Percentiles rank a stretch among this genome's conserved stretches.
phyloP scores from a whole-genome alignment of 2,113 vertebrate genomes.

The Chaetodon auriga region DNA sequence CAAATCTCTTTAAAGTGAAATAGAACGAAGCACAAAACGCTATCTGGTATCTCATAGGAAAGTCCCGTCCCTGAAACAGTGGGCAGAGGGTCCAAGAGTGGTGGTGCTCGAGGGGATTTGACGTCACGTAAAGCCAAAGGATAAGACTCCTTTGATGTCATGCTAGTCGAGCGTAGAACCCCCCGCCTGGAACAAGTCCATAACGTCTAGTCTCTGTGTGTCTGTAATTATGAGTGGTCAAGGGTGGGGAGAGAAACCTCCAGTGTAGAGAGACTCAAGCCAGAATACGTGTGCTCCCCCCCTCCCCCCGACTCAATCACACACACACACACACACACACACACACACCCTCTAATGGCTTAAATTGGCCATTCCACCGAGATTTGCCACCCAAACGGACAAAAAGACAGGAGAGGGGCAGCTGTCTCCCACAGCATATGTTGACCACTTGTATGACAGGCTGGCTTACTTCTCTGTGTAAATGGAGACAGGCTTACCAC shows the following conservation, averaged over 20 bases:
- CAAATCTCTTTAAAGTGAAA: slow-evolving; percentile 56
- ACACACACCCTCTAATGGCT: slow-evolving; percentile 67
- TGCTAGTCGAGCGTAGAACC: slow-evolving; percentile 56
- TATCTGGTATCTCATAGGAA: slow-evolving; percentile 52
- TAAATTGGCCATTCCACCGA: slow-evolving; percentile 65
- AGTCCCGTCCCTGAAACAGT: slow-evolving; percentile 57
- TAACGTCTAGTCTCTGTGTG: slow-evolving; percentile 48
- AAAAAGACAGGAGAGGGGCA: slow-evolving; percentile 61
- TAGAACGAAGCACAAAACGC: slow-evolving; percentile 32
- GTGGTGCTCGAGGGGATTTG: slow-evolving; percentile 58
- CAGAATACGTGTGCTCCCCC: not conserved
- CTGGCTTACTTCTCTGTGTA: slow-evolving; percentile 55
- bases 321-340: slow-evolving; percentile 44
- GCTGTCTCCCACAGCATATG: slow-evolving; percentile 69
- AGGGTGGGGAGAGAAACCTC: slow-evolving; percentile 35
- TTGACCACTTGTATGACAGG: slow-evolving; percentile 69
- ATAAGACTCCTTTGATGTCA: slow-evolving; percentile 73
- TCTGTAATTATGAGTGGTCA: slow-evolving; percentile 62
- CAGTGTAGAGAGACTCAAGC: slow-evolving; percentile 22
- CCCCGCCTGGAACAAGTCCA: slow-evolving; percentile 59
- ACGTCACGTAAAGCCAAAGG: slow-evolving; percentile 49
- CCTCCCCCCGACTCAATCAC: slow-evolving; percentile 27
- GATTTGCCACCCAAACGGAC: slow-evolving; percentile 56
- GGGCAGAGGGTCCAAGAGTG: slow-evolving; percentile 46
- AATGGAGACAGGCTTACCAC: slow-evolving; percentile 70